These are phyloP conservation scores for Taurulus bubalis DNA, from an alignment of 2,113 vertebrate species.

Conservation along the genomic window DNA sequence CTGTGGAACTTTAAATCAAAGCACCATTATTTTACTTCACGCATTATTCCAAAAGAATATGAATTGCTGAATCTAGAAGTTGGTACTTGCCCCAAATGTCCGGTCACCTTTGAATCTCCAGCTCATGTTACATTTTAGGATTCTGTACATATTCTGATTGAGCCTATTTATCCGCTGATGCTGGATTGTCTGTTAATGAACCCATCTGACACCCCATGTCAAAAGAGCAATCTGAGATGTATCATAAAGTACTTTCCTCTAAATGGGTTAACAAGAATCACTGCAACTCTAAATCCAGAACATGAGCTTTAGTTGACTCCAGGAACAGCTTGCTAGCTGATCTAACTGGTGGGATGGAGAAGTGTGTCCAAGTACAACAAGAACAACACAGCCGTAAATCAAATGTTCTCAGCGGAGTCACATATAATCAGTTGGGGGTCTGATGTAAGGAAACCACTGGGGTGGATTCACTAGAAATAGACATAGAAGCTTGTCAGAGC, in stretches of 20 bases:
- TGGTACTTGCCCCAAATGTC: too few relatives aligned
- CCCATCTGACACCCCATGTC: neutral
- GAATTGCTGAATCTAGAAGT: too few relatives aligned
- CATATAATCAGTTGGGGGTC: conserved; percentile 18
- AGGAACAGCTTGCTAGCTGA: neutral
- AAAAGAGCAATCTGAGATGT: neutral
- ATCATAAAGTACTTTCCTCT: neutral
- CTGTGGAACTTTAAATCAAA: neutral
- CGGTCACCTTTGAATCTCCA: too few relatives aligned
- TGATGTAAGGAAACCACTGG: conserved; percentile 8
- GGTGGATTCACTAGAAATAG: conserved; percentile 28
- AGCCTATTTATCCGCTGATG: neutral
- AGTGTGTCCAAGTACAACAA: neutral
- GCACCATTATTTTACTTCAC: neutral
- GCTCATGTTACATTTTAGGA: neutral
- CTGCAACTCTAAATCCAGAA: neutral
- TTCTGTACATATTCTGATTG: neutral
- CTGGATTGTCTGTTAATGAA: neutral
- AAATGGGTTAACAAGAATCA: neutral
- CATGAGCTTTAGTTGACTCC: neutral
- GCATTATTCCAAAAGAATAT: too few relatives aligned
- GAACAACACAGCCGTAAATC: conserved; percentile 17
- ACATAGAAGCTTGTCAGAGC: neutral
- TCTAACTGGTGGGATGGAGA: neutral
- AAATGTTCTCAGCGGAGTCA: conserved; percentile 30